phyloP scores from a whole-genome alignment of 2,797 vertebrate species.

The Melanotaenia trifasciata region DNA sequence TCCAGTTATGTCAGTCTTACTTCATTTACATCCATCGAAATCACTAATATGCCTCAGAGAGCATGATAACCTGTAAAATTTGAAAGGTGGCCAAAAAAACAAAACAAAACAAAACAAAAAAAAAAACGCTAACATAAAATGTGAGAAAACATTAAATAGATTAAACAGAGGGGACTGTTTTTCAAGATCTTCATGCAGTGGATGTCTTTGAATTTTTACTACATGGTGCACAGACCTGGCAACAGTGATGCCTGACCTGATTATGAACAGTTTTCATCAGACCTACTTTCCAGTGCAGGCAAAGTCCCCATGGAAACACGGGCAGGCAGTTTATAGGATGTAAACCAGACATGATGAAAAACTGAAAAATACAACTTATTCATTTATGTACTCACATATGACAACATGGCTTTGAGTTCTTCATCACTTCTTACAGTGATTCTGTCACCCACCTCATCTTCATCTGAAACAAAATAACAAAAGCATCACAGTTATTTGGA shows the following conservation, averaged over 20 bases:
- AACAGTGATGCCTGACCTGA: not conserved
- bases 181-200: not conserved
- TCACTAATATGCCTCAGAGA: not conserved
- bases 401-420: slow-evolving; percentile 98
- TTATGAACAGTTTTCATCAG: not conserved
- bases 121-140: not conserved
- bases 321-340: not conserved
- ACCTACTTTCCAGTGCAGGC: not conserved
- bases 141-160: not conserved
- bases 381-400: slow-evolving; percentile 88
- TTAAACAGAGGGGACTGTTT: not conserved
- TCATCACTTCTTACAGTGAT: slow-evolving; percentile 98
- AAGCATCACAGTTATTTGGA: not conserved
- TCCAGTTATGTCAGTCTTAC: not conserved
- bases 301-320: not conserved
- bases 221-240: not conserved
- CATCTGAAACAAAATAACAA: slow-evolving; percentile 83
- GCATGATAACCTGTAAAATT: not conserved
- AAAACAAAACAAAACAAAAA: not conserved
- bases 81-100: not conserved
- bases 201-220: not conserved
- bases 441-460: slow-evolving; percentile 97
- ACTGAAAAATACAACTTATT: not conserved
- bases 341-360: not conserved
- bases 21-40: not conserved